A percentile compares a stretch with the other conserved stretches of the same genome.
Conservation (phyloP, 2,113 vertebrate genomes). For the Coryphaenoides rupestris region DNA sequence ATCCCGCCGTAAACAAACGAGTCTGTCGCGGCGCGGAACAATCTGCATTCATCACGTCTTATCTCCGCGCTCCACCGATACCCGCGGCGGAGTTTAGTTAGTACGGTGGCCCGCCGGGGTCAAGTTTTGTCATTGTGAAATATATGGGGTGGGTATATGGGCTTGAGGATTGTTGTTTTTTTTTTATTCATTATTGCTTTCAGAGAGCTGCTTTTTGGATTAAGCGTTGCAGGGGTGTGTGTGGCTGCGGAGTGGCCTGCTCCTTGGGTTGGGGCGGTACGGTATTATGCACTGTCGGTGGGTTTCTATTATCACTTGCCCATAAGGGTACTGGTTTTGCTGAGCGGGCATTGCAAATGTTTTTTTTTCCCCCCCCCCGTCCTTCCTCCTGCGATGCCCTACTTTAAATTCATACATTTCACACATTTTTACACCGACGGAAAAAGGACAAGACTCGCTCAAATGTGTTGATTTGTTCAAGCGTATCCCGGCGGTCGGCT, state of each 20-base stretch:
- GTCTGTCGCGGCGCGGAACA: conserved; percentile 70
- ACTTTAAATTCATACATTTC: conserved; percentile 31
- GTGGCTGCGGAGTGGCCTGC: too few relatives aligned
- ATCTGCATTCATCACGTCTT: conserved; percentile 79
- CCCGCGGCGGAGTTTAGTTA: conserved; percentile 48
- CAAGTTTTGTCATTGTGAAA: too few relatives aligned
- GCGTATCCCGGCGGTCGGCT: too few relatives aligned
- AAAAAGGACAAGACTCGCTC: too few relatives aligned
- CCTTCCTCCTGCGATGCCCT: neutral
- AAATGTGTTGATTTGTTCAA: too few relatives aligned
- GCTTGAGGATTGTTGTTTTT: too few relatives aligned
- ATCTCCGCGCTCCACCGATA: conserved; percentile 54
- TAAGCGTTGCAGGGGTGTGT: too few relatives aligned
- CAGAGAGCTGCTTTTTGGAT: too few relatives aligned
- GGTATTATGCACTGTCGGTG: neutral
- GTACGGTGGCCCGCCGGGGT: conserved; percentile 44
- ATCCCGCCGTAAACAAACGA: conserved; percentile 69
- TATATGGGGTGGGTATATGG: too few relatives aligned
- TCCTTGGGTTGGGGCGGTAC: neutral
- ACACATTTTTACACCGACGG: too few relatives aligned
- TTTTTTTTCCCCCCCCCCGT: too few relatives aligned
- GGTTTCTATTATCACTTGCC: neutral
- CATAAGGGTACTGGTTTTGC: neutral
- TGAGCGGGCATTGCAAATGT: neutral
- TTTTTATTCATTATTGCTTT: too few relatives aligned